These are phyloP conservation scores for Lasioglossum lativentre DNA, from an alignment of 2,888 invertebrate genomes.

Conservation along the genomic window DNA sequence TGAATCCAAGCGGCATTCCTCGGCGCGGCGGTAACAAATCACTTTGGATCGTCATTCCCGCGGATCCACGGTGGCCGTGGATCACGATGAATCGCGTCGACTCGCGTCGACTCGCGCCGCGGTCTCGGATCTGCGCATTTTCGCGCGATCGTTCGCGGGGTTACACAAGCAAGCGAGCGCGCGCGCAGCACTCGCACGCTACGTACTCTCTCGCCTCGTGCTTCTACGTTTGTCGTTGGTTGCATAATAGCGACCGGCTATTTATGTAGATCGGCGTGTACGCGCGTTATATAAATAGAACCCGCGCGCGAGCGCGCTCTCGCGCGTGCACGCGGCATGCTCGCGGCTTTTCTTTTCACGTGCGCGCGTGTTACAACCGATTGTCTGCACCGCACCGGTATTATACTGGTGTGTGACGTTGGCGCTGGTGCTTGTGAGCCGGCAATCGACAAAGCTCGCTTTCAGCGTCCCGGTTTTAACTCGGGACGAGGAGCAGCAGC, in stretches of 20 bases:
- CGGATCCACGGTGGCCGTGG: conserved; percentile 29
- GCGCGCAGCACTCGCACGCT: background rate
- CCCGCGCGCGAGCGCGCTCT: too few species aligned
- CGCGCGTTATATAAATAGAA: conserved; percentile 72
- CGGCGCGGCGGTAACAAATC: conserved; percentile 39
- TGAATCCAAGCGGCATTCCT: conserved; percentile 47
- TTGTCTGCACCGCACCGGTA: conserved; percentile 48
- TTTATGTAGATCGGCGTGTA: conserved; percentile 71
- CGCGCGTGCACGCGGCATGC: too few species aligned
- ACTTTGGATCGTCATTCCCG: conserved; percentile 42
- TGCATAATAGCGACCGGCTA: conserved; percentile 68
- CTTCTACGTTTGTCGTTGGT: conserved; percentile 40
- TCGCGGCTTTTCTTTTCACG: conserved; percentile 56
- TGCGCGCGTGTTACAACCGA: conserved; percentile 48
- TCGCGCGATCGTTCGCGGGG: background rate
- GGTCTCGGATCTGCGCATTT: background rate
- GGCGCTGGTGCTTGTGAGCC: background rate
- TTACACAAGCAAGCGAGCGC: background rate
- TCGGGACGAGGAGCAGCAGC: background rate
- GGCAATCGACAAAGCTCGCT: background rate
- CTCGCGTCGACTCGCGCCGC: background rate
- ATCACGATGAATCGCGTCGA: conserved; percentile 36
- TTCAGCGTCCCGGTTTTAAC: background rate
- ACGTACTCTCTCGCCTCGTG: conserved; percentile 15
- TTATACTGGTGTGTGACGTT: background rate